A percentile compares a stretch with the other conserved stretches of the same genome.
Evolutionary conservation across 2,113 vertebrate genomes (phyloP).

Genomic region (Lagopus leucura): DNA sequence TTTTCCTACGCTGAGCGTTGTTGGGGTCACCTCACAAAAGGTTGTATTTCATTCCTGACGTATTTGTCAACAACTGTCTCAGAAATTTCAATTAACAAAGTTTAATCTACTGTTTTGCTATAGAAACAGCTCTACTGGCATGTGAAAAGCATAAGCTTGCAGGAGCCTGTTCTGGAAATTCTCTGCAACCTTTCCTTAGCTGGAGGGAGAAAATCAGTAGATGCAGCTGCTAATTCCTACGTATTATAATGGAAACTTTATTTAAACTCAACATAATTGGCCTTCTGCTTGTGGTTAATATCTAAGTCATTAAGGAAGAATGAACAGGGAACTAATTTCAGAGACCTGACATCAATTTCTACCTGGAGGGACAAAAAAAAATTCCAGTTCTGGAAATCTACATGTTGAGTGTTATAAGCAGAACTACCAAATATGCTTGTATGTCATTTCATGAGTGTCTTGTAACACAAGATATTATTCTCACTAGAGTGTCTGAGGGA

Average conservation of each 20-base stretch:
- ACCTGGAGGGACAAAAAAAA: not conserved
- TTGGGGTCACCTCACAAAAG: not conserved
- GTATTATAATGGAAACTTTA: not conserved
- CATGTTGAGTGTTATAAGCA: not conserved
- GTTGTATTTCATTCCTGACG: not conserved
- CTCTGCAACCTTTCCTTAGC: constrained; percentile 10
- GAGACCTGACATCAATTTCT: not conserved
- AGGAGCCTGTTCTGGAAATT: constrained; percentile 32
- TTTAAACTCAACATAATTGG: not conserved
- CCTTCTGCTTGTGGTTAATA: not conserved
- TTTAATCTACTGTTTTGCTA: not conserved
- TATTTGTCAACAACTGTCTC: not conserved
- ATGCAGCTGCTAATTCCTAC: not conserved
- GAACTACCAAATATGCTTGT: not conserved
- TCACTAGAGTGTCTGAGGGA: not conserved
- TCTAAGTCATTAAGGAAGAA: not conserved
- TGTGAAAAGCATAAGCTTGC: not conserved
- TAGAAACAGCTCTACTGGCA: not conserved
- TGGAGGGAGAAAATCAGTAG: constrained; percentile 24
- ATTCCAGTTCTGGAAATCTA: not conserved
- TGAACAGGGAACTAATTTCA: not conserved
- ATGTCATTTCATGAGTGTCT: not conserved
- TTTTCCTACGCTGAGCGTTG: not conserved
- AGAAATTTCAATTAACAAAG: not conserved
- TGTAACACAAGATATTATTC: not conserved